Conservation (phyloP, 2,888 invertebrate genomes). For the Temnothorax unifasciatus region DNA sequence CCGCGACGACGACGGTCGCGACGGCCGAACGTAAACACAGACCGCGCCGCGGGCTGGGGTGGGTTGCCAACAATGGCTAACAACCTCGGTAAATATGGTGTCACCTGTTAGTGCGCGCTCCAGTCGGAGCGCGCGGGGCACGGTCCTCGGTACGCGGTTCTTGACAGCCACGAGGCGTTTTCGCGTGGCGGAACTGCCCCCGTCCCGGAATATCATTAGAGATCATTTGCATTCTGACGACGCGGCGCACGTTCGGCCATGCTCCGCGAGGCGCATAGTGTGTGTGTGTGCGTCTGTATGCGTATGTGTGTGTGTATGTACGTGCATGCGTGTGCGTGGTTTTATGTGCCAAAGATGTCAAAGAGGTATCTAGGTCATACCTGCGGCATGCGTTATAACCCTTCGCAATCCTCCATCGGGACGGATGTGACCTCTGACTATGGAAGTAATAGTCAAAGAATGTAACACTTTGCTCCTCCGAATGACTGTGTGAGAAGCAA, state of each 20-base stretch:
- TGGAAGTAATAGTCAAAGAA: too few relatives aligned
- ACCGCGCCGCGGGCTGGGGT: not conserved
- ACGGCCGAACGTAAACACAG: not conserved
- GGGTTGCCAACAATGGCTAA: constrained; percentile 39
- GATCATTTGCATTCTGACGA: constrained; percentile 2
- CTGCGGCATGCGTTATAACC: not conserved
- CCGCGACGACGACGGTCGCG: not conserved
- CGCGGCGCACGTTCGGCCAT: not conserved
- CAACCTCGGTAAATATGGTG: constrained; percentile 38
- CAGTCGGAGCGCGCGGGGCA: not conserved
- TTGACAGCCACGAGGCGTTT: too few relatives aligned
- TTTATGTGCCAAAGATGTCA: not conserved
- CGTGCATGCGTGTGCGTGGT: not conserved
- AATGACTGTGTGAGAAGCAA: too few relatives aligned
- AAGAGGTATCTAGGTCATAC: constrained; percentile 30
- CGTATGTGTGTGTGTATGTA: not conserved
- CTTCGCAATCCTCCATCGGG: not conserved
- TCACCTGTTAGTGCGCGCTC: constrained; percentile 30
- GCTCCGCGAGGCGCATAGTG: not conserved
- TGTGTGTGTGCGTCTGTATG: not conserved
- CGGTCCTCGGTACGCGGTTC: too few relatives aligned
- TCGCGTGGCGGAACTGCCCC: too few relatives aligned
- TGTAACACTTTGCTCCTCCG: not conserved
- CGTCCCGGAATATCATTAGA: too few relatives aligned
- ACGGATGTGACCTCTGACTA: too few relatives aligned